Evolutionary conservation across 2,797 vertebrate genomes (phyloP), one percentile per base, ranked within the genome.

Genomic region (Salmo trutta): DNA sequence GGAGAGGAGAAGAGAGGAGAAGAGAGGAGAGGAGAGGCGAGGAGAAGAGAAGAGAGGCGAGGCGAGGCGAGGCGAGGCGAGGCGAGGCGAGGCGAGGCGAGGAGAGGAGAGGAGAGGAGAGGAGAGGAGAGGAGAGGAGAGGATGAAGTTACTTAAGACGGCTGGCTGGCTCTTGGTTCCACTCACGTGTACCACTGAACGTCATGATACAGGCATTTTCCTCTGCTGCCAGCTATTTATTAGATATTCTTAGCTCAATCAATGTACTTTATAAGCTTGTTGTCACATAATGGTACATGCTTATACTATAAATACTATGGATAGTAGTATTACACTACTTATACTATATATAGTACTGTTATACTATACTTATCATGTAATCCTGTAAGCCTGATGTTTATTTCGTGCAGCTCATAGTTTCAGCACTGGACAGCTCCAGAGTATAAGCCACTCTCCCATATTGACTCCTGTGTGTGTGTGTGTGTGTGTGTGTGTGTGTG

Each of bases 1-100:
- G 17, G 66, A 67, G 54, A 33, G 69, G 33, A 67, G 21, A 31
- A 12, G 24, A 73, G 77, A 36, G 68, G 59, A 79, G 77, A 78
- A 3, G 70, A 24, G 8, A 53, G 69, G n/a, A n/a, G 3, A 8
- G 33, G 59, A 14, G 68, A n/a, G 19, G 21, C 10, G 29, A 14
- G 19, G 53, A 27, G 67, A 70, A 17, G 14, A 41, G 21, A 41
- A 15, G 54, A 62, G 17, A 41, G 53, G 7, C 15, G 14, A 17
- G 31, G 66, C 31, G 51, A 75, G 41, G 65, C 19, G 36, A 4
- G 56, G 24, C 33, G 7, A 24, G 19, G 29, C 12, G 14, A 47
- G n/a, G 19, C 7, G 1, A 5, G 19, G 12, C 0, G n/a, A 2
- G n/a, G n/a, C 5, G 41, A n/a, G 17, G n/a, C 8, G 27, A 12